These are phyloP conservation scores for Myiotriccus ornatus DNA, from an alignment of 2,797 vertebrate species.

Conservation along the genomic window DNA sequence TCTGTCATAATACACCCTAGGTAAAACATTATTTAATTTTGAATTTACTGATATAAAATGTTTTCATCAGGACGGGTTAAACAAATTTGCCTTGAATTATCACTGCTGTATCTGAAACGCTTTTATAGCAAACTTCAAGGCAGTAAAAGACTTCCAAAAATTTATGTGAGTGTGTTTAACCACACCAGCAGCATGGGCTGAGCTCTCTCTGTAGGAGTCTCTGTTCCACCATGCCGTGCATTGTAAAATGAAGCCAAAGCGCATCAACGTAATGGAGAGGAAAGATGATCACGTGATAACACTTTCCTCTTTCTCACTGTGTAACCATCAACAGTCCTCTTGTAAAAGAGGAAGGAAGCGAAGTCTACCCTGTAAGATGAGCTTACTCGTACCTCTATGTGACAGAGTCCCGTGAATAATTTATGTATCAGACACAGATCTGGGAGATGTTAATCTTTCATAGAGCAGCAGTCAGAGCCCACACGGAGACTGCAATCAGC, in stretches of 20 bases:
- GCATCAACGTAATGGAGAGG: constrained; percentile 34
- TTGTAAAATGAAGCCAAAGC: background rate
- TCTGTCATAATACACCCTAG: background rate
- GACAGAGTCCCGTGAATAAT: constrained; percentile 36
- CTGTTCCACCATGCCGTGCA: background rate
- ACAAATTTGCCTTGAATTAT: background rate
- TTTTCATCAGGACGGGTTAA: background rate
- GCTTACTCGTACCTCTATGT: background rate
- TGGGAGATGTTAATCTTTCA: constrained; percentile 43
- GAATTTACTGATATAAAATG: background rate
- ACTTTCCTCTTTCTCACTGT: background rate
- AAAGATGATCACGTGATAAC: background rate
- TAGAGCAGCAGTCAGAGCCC: background rate
- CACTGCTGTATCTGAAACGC: background rate
- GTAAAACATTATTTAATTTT: background rate
- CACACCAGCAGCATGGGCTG: background rate
- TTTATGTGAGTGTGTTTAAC: background rate
- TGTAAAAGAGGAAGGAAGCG: background rate
- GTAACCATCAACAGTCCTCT: background rate
- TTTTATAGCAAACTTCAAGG: background rate
- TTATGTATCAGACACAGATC: constrained; percentile 17
- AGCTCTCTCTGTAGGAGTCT: background rate
- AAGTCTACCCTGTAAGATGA: background rate
- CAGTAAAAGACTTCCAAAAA: background rate
- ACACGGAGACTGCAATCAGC: background rate